These are phyloP conservation scores for Uloborus plumipes DNA, from an alignment of 2,888 invertebrate genomes.

Conservation along the genomic window DNA sequence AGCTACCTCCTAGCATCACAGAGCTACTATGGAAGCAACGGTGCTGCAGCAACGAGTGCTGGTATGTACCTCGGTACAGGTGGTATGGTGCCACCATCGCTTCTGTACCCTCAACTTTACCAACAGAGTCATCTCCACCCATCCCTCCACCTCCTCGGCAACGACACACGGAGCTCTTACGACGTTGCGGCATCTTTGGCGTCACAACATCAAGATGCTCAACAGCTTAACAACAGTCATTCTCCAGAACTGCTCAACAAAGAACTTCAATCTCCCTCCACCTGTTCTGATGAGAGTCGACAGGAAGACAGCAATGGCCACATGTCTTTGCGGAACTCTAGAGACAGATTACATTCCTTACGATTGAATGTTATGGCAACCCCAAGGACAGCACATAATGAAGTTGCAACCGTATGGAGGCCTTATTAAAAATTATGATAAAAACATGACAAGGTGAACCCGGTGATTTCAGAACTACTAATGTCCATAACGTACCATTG, in stretches of 20 bases:
- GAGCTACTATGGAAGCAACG: conserved; percentile 41
- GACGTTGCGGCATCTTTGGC: conserved; percentile 20
- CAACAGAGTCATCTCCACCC: conserved; percentile 69
- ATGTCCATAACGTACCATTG: too few relatives aligned
- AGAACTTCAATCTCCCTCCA: conserved; percentile 26
- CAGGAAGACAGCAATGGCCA: conserved; percentile 44
- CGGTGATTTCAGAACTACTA: background rate
- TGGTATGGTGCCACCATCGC: conserved; percentile 68
- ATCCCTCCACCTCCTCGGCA: conserved; percentile 65
- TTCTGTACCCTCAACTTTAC: conserved; percentile 71
- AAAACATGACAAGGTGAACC: background rate
- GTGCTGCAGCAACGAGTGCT: conserved; percentile 66
- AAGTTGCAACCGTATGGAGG: conserved; percentile 66
- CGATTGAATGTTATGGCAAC: conserved; percentile 18
- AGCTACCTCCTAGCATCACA: conserved; percentile 53
- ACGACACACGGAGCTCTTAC: conserved; percentile 65
- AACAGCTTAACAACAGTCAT: background rate
- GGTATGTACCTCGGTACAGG: conserved; percentile 67
- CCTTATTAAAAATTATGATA: conserved; percentile 64
- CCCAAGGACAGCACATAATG: conserved; percentile 49
- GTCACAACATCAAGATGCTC: conserved; percentile 27
- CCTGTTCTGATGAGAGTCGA: conserved; percentile 32
- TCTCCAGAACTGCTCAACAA: conserved; percentile 23
- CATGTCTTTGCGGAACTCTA: conserved; percentile 3
- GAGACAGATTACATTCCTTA: conserved; percentile 29